Base-by-base conservation (phyloP, 2,113 vertebrate species). In the Chaetodon trifascialis region DNA sequence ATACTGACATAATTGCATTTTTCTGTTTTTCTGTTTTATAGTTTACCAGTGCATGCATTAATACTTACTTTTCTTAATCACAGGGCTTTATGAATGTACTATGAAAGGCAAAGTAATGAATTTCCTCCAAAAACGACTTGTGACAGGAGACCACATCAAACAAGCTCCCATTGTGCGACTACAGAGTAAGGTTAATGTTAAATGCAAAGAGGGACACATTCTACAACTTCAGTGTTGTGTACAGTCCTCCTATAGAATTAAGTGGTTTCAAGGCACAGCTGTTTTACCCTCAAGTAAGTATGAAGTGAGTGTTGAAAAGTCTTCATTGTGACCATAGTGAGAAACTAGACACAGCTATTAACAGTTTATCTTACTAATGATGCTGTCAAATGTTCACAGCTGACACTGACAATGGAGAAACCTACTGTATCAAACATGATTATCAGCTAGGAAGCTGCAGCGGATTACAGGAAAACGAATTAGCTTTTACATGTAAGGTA, bases 81-180 rank as follows among this genome's bases (percentile, higher is more conserved):
- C 84, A 95, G 94, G 93, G 36, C 1, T 0, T 12, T 95, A 94
- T 52, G 34, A 83, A 64, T 95, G 94, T 38, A 82, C 30, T 55
- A 49, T 90, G 11, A 42, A 0, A 11, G 69, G 46, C 0, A 4
- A 0, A 0, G 17, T 0, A 11, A 7, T 94, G 6, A 1, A 34
- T 1, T 85, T 91, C 72, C 5, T 54, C 6, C 92, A 94, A 64
- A 68, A 19, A 1, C 80, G 85, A 73, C 0, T 0, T 4, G 34
- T 93, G 5, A 6, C 0, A 9, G 1, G 0, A 0, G 0, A 1
- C 4, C 0, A 62, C 0, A 88, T 95, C 78, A n/a, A 15, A 51
- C 4, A 44, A 30, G 88, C 82, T 25, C 93, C 94, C 2, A 77
- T 42, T 73, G 46, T 94, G 21, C 62, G 11, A 70, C 73, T 88